These are phyloP conservation scores for Dorcus parallelipipedus DNA, from an alignment of 2,888 invertebrate species.

Conservation along the genomic window DNA sequence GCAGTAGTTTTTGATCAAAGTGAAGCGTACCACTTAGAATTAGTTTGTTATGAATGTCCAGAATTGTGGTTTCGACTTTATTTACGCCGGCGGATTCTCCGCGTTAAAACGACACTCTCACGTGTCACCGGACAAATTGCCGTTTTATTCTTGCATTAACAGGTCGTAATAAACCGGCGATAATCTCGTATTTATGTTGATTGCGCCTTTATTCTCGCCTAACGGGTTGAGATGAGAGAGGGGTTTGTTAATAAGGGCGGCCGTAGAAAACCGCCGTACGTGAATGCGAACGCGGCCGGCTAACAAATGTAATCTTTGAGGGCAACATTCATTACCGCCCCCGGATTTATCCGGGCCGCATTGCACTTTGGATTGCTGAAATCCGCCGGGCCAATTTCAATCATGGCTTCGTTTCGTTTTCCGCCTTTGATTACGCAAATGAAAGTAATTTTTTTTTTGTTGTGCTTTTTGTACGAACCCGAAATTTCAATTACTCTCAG, in stretches of 20 bases:
- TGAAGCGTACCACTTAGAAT: no score
- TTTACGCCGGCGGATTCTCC: slow-evolving; percentile 1
- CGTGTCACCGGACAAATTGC: not conserved
- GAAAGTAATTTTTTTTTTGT: no score
- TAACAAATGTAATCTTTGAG: slow-evolving; percentile 21
- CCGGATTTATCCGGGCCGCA: slow-evolving; percentile 13
- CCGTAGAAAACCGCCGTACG: not conserved
- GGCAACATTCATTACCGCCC: slow-evolving; percentile 17
- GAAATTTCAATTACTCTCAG: no score
- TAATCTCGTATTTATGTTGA: slow-evolving; percentile 37
- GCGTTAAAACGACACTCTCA: slow-evolving; percentile 1
- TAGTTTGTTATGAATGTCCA: no score
- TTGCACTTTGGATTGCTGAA: not conserved
- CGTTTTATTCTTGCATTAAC: slow-evolving; percentile 20
- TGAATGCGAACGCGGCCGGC: slow-evolving; percentile 5
- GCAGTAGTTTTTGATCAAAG: no score
- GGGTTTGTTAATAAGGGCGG: slow-evolving; percentile 13
- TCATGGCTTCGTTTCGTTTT: not conserved
- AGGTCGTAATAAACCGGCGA: slow-evolving; percentile 32
- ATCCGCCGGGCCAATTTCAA: not conserved
- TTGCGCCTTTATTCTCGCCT: slow-evolving; percentile 32
- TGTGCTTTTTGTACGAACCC: no score
- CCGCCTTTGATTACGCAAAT: no score
- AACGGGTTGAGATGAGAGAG: slow-evolving; percentile 31
- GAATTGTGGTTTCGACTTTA: no score